Base-by-base conservation (phyloP, 1,140 invertebrate species). In the Drosophila virilis region DNA sequence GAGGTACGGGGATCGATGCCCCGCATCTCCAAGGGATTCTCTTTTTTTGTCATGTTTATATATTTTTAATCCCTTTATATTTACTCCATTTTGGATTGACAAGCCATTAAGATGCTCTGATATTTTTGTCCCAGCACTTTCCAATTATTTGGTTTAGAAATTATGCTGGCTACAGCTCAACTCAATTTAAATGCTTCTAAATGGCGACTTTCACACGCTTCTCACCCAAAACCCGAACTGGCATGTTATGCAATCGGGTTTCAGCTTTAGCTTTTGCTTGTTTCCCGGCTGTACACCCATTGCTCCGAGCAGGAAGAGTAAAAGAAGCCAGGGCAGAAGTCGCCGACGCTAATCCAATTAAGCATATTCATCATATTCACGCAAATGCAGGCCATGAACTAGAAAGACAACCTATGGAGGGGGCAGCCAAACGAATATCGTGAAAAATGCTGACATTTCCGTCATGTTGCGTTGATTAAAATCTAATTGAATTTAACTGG, bases 1-100 rank as follows among this genome's bases (percentile, higher is more conserved):
- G 95, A 96, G 95, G 95, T 95, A 96, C 95, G 93, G 94, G 95
- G 95, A 96, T 96, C 95, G 95, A 96, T 96, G 93, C 83, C 95
- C 95, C 95, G 95, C 94, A 94, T 94, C 95, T 92, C 88, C 90
- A 91, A 67, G 69, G 79, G 68, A 48, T 43, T n/a, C n/a, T n/a
- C n/a, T n/a, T n/a, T 52, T 67, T 59, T 17, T 28, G 17, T 28
- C 51, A 48, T 22, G 22, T 22, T 22, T 2, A 22, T 43, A n/a
- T 0, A 40, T 40, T 4, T 64, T 60, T 43, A 37, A 13, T 17
- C 6, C 13, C 8, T 28, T 38, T 13, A 42, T 48, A 8, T 69
- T 42, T 51, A 43, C 64, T 60, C 40, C 15, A 12, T 9, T 9
- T 38, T 48, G 80, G 45, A 77, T 77, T 68, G 57, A 74, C 61